Evolutionary conservation across 2,888 invertebrate genomes (phyloP), one percentile per base, ranked within the genome.

Genomic region (Ischnus inquisitorius): DNA sequence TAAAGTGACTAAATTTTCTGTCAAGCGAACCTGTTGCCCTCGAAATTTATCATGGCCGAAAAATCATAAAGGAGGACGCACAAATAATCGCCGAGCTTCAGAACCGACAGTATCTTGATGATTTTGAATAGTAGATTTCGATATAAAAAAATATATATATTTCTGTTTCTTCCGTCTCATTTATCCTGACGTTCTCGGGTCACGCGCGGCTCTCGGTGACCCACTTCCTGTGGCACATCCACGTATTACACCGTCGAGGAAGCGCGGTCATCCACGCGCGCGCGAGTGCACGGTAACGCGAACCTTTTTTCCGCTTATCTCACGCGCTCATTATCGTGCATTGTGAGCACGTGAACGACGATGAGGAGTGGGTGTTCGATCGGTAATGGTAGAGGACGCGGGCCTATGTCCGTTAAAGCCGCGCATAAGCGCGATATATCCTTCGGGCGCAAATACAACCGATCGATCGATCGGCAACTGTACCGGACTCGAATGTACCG

Each of bases 201-300:
- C 68, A 65, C 67, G 72, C 41, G 78, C 51, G 75, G 16, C 48
- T 51, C 48, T 51, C 60, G 74, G 41, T 75, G 82, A 82, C 82
- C 78, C 64, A 82, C 82, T 82, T 82, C 68, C 74, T 51, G 39
- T 54, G 51, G 60, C 65, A 28, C 64, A 54, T 69, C 69, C 62
- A 78, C n/a, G 69, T 78, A 68, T 69, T 68, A 60, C 64, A 60
- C 34, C 54, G 41, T 64, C 39, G 34, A 22, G 67, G 22, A 67
- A 34, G 25, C 43, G 10, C 64, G 62, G 62, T 46, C 22, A 57
- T 34, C n/a, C 39, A n/a, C n/a, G 46, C 64, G 60, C 25, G 25
- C n/a, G 25, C 25, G 46, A 46, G 12, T 8, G 1, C 34, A 34
- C 54, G 57, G 64, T 78, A 71, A 69, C 51, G 43, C 64, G 64